These are phyloP conservation scores for Pyrrhia umbra DNA, from an alignment of 2,888 invertebrate species.

Conservation along the genomic window DNA sequence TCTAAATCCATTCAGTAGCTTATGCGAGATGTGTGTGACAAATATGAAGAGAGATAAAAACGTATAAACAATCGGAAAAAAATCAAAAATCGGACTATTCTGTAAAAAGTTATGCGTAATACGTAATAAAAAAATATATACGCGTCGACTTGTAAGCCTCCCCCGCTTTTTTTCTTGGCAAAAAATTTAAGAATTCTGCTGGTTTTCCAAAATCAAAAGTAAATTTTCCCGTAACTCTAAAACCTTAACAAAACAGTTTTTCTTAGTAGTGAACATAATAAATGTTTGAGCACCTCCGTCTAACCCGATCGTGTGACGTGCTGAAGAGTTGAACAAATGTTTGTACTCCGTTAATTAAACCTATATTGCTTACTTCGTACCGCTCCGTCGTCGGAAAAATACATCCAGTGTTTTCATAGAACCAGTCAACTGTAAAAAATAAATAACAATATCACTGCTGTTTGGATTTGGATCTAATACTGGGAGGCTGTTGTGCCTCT, in stretches of 20 bases:
- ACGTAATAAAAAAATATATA: too few relatives aligned
- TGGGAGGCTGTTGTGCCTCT: constrained; percentile 1
- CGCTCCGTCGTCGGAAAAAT: constrained; percentile 58
- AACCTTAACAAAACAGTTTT: constrained; percentile 2
- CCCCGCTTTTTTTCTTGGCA: too few relatives aligned
- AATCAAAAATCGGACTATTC: too few relatives aligned
- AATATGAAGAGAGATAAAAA: too few relatives aligned
- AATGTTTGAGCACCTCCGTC: constrained; percentile 56
- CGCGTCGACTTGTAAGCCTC: too few relatives aligned
- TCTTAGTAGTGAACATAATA: background rate
- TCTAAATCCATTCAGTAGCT: too few relatives aligned
- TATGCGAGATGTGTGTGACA: too few relatives aligned
- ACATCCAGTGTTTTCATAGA: constrained; percentile 54
- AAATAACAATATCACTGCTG: constrained; percentile 53
- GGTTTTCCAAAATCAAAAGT: too few relatives aligned
- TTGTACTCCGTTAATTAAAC: constrained; percentile 78
- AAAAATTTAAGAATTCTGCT: too few relatives aligned
- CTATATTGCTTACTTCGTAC: constrained; percentile 73
- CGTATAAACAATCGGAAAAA: too few relatives aligned
- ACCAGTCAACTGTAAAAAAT: constrained; percentile 56
- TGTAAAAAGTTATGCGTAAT: too few relatives aligned
- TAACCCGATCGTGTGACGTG: constrained; percentile 60
- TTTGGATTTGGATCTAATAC: constrained; percentile 45
- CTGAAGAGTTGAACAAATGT: constrained; percentile 74
- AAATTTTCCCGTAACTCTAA: background rate